Conservation (phyloP, 2,113 vertebrate species). For the Aldabrachelys gigantea region DNA sequence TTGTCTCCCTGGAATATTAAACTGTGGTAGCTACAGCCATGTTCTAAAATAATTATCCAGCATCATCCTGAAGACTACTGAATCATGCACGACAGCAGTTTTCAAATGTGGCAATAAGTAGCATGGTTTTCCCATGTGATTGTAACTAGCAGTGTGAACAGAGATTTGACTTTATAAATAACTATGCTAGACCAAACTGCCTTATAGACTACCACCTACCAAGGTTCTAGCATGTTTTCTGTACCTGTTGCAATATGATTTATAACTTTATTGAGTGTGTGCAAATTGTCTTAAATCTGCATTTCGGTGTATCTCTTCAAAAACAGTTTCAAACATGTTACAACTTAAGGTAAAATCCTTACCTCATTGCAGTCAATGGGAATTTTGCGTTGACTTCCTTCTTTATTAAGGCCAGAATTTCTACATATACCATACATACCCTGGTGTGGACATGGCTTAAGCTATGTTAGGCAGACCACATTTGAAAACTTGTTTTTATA, state of each 20-base stretch:
- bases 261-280: background rate
- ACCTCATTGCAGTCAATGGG: background rate
- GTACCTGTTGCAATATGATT: background rate
- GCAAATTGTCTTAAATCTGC: background rate
- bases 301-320: background rate
- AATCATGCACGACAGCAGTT: background rate
- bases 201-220: background rate
- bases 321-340: background rate
- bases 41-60: background rate
- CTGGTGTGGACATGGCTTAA: background rate
- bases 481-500: background rate
- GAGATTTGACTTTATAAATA: background rate
- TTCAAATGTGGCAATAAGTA: background rate
- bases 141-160: background rate
- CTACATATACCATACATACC: background rate
- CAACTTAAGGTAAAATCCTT: background rate
- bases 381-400: accelerated
- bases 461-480: background rate
- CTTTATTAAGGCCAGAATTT: background rate
- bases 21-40: background rate
- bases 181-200: background rate
- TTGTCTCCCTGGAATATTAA: background rate
- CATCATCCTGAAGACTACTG: background rate
- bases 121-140: too few relatives aligned
- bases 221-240: background rate